Evolutionary conservation across 1,140 invertebrate species (phyloP), one percentile per base, ranked within the genome.

Genomic region (Drosophila kikkawai): DNA sequence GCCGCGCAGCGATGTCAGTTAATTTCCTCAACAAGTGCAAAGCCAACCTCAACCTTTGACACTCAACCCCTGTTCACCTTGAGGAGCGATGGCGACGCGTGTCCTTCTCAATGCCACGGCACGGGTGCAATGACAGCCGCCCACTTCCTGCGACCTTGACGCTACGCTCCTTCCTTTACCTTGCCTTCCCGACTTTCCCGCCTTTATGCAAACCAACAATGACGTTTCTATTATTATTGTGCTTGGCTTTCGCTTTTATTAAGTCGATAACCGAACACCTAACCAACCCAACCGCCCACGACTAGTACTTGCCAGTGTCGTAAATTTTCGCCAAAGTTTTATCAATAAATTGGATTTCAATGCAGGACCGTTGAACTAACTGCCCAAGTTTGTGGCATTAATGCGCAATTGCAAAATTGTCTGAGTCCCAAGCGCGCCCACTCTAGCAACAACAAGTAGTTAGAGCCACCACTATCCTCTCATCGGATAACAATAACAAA

Each of bases 391-490:
- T 63, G 48, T 39, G 68, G 37, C 47, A 66, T 77, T 79, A 90
- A 76, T 90, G 84, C 84, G 80, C 84, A 88, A 88, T 88, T 80
- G 81, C 77, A 68, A 88, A 90, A 75, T 79, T 79, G 71, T 74
- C 61, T 22, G 37, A 86, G 73, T 63, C 63, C 58, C 53, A 60
- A 75, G 47, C 42, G 17, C 45, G 19, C 45, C 44, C 44, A 47
- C 50, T 47, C 44, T 45, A 42, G 50, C 42, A 61, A 36, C 48
- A 75, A 70, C 57, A 79, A 71, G 53, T 48, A 26, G 64, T 45
- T 63, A 39, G 44, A 63, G 55, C 37, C 41, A 44, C 39, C 39
- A 44, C 48, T 29, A 51, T 36, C 50, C 17, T 22, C 53, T 22
- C 53, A 55, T n/a, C 53, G 53, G 53, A 22, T 39, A 55, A 55